Evolutionary conservation across 2,888 invertebrate genomes (phyloP), one percentile per base, ranked within the genome.

Genomic region (Prosopocoilus inquinatus): DNA sequence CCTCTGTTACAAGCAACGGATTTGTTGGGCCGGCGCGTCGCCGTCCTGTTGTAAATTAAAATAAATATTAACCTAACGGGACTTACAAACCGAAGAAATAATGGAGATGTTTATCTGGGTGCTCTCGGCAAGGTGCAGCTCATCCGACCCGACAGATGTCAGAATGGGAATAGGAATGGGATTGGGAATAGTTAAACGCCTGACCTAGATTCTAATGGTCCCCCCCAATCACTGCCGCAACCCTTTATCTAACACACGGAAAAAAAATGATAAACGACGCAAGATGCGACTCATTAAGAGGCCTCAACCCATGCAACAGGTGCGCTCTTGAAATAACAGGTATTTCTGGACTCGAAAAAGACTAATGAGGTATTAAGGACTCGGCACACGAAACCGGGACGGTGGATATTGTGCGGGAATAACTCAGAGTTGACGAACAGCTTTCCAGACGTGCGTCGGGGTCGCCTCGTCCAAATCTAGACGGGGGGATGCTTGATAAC

Each of bases 131-230:
- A 41, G 41, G 41, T 41, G 41, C 12, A 41, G 15, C 9, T 9
- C 36, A 36, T 36, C 15, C 41, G 20, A 28, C 41, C 41, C 12
- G 16, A 41, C 41, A 41, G 41, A 41, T 41, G 41, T 11, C 16
- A n/a, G n/a, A n/a, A n/a, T n/a, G n/a, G n/a, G n/a, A n/a, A n/a
- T n/a, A n/a, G n/a, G n/a, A n/a, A n/a, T n/a, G n/a, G n/a, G n/a
- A n/a, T n/a, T n/a, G n/a, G 9, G 12, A 41, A 11, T 41, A 41
- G 41, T 9, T 41, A 15, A 41, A 41, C 12, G 12, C 9, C 20
- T 41, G 41, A 41, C 41, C 41, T 15, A 41, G 16, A 41, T 41
- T 41, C 41, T 41, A 41, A 41, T 16, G 41, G 41, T 41, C 16
- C 12, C 41, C 15, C 16, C 12, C 41, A 41, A 28, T 28, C 20